Percentiles rank a stretch among this genome's conserved stretches.
phyloP scores from a whole-genome alignment of 1,140 invertebrate species.

The Meteorus sp. region DNA sequence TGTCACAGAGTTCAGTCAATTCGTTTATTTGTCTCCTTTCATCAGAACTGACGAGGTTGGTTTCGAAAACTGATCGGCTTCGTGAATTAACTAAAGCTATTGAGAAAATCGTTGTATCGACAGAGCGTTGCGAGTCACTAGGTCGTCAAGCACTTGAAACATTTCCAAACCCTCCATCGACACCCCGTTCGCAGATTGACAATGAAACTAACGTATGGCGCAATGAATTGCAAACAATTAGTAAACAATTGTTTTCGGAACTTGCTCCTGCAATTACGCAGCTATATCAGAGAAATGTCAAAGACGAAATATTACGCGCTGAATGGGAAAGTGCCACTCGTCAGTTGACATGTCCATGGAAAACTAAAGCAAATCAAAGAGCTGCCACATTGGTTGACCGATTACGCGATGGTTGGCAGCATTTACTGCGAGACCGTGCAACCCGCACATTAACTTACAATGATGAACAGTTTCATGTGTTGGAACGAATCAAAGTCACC shows the following conservation, averaged over 20 bases:
- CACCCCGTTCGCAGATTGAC: not conserved
- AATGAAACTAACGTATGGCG: constrained; percentile 47
- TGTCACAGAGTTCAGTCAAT: constrained; percentile 69
- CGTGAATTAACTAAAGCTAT: constrained; percentile 57
- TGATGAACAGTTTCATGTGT: constrained; percentile 90
- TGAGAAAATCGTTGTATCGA: constrained; percentile 52
- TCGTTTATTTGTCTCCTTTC: constrained; percentile 66
- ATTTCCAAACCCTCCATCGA: constrained; percentile 31
- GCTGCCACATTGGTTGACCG: constrained; percentile 77
- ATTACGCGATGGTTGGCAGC: constrained; percentile 88
- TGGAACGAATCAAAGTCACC: constrained; percentile 75
- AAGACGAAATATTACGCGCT: constrained; percentile 63
- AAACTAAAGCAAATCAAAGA: constrained; percentile 68
- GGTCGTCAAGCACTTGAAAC: constrained; percentile 42
- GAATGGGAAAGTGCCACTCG: constrained; percentile 76
- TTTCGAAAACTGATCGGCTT: constrained; percentile 57
- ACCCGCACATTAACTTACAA: constrained; percentile 84
- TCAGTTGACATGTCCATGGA: constrained; percentile 68
- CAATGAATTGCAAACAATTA: constrained; percentile 51
- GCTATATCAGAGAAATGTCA: constrained; percentile 60
- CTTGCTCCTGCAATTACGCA: constrained; percentile 61
- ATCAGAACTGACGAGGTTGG: constrained; percentile 58
- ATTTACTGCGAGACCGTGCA: constrained; percentile 82
- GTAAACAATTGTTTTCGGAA: constrained; percentile 51
- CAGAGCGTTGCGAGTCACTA: constrained; percentile 46